Base-by-base conservation (phyloP, 2,113 vertebrate genomes). In the Noctilio leporinus region DNA sequence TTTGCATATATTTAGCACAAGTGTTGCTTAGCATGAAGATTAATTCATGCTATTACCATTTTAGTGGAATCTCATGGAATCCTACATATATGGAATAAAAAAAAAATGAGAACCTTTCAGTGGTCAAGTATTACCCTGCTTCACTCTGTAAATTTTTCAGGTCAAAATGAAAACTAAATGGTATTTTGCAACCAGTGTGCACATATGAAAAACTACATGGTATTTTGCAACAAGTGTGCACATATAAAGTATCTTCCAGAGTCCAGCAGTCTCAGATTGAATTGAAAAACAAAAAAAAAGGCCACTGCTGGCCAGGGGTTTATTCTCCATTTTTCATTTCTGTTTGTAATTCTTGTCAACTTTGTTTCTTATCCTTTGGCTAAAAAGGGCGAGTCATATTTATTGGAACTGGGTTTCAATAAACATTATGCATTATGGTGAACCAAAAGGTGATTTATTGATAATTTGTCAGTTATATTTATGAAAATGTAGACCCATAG, bases 391-490 rank as follows among this genome's bases (percentile, higher is more conserved):
- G 81, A 97, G 97, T 98, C 98, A 97, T 98, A 98, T 98, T 98
- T 99, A 98, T 98, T 98, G 97, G 98, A 98, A 98, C 96, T 94
- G n/a, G 96, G 97, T 98, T 99, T 98, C 98, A 98, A 98, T 98
- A 98, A 99, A 98, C 98, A 98, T 98, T 98, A 98, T 97, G 98
- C 98, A 98, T 98, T 98, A 98, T 98, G 95, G 97, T 98, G 97
- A 98, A 98, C 95, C 30, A 0, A 94, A 92, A 96, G 96, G 98
- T 98, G 98, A 99, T 99, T 99, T 98, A 98, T 98, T 98, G 98
- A 98, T 98, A 98, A 98, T 98, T 98, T 98, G 98, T 98, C 98
- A 98, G 97, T 98, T 98, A 88, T 98, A 98, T 98, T 98, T 98
- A 98, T 98, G 97, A 98, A 98, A 98, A 96, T 97, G 95, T 97